Percentiles rank a stretch among this genome's conserved stretches.
phyloP scores from a whole-genome alignment of 2,888 invertebrate genomes.

The Campopleginae sp. region DNA sequence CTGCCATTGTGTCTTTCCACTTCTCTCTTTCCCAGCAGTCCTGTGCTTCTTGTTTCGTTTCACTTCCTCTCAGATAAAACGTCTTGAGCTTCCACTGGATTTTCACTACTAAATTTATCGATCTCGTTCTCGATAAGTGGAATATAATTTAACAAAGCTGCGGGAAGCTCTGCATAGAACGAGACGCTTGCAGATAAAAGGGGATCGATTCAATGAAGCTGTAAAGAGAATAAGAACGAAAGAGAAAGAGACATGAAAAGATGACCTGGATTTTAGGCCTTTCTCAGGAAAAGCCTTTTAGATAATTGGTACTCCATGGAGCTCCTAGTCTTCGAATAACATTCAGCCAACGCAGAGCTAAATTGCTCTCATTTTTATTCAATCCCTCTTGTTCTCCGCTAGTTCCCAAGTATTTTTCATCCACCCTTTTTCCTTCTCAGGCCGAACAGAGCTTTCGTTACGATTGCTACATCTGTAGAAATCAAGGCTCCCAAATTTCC shows the following conservation, averaged over 20 bases:
- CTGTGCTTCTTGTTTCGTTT: constrained; percentile 34
- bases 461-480: constrained; percentile 19
- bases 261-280: constrained; percentile 61
- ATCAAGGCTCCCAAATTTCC: neutral
- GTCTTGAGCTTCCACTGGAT: constrained; percentile 36
- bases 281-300: constrained; percentile 58
- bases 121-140: constrained; percentile 61
- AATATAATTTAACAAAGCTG: constrained; percentile 58
- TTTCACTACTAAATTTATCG: constrained; percentile 57
- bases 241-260: constrained; percentile 34
- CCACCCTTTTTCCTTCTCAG: neutral
- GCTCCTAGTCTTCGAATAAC: constrained; percentile 47
- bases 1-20: constrained; percentile 42
- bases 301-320: constrained; percentile 61
- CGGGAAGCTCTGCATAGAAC: neutral
- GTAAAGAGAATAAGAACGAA: neutral
- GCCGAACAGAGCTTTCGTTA: constrained; percentile 10
- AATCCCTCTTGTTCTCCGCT: constrained; percentile 19
- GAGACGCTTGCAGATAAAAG: constrained; percentile 4
- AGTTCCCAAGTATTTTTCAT: constrained; percentile 12
- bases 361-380: constrained; percentile 29
- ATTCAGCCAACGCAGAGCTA: constrained; percentile 20
- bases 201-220: constrained; percentile 12
- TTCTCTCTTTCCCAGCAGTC: constrained; percentile 29
- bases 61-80: constrained; percentile 32